A percentile compares a stretch with the other conserved stretches of the same genome.
These are phyloP conservation scores for Galerucella nymphaeae DNA, from an alignment of 2,888 invertebrate genomes.

Conservation along the genomic window DNA sequence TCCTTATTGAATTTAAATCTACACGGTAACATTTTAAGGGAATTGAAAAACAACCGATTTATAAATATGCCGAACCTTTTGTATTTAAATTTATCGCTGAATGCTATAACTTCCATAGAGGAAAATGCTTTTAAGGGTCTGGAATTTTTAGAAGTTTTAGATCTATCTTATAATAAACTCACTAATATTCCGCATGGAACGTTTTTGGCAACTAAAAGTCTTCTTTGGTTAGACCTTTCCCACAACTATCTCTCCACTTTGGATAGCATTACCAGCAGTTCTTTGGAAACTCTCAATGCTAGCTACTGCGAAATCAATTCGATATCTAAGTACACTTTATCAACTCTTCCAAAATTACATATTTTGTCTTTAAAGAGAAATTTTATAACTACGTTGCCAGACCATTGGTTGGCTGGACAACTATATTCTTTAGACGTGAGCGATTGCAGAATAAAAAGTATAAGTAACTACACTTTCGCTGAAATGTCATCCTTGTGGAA, in stretches of 20 bases:
- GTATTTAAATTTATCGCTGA: conserved; percentile 74
- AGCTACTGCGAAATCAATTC: conserved; percentile 75
- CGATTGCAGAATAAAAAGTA: conserved; percentile 70
- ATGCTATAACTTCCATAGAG: conserved; percentile 72
- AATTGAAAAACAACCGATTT: conserved; percentile 71
- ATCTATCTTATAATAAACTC: conserved; percentile 78
- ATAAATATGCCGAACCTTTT: conserved; percentile 71
- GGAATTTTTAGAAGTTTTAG: conserved; percentile 70
- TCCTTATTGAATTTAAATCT: conserved; percentile 70
- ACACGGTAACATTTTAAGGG: conserved; percentile 73
- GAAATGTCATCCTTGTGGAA: conserved; percentile 71
- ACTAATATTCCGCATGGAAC: conserved; percentile 70
- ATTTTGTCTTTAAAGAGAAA: conserved; percentile 76
- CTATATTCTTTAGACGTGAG: conserved; percentile 72
- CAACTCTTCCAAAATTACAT: conserved; percentile 70
- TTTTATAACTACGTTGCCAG: conserved; percentile 72
- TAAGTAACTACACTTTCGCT: conserved; percentile 74
- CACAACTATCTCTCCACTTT: conserved; percentile 73
- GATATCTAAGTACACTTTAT: conserved; percentile 70
- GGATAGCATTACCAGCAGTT: conserved; percentile 70
- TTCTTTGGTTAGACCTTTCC: conserved; percentile 73
- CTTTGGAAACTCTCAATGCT: conserved; percentile 70
- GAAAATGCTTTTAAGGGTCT: conserved; percentile 72
- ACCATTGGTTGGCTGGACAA: conserved; percentile 71
- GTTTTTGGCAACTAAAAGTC: conserved; percentile 71